phyloP scores from a whole-genome alignment of 2,888 invertebrate species.

The Chrysolina americana region DNA sequence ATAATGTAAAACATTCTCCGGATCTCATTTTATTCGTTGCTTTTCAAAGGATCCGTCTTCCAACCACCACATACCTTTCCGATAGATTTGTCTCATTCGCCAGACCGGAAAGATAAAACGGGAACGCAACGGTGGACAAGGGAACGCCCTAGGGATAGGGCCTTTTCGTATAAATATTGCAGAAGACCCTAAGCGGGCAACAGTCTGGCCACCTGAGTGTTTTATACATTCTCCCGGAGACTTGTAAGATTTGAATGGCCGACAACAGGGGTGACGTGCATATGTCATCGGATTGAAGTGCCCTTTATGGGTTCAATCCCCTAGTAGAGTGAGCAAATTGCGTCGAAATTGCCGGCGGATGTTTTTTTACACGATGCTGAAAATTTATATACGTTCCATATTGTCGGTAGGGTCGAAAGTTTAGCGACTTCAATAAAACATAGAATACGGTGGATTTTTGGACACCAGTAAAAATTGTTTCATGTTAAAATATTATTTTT shows the following conservation, averaged over 20 bases:
- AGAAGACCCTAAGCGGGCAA: neutral
- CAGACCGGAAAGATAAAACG: neutral
- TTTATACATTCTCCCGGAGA: neutral
- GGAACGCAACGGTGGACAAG: neutral
- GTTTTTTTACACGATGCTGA: neutral
- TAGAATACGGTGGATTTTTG: too few species aligned
- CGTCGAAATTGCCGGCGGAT: neutral
- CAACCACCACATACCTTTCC: neutral
- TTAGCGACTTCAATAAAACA: too few species aligned
- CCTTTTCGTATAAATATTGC: neutral
- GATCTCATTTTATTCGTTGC: neutral
- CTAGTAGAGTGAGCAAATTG: neutral
- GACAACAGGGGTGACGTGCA: slow-evolving; percentile 6
- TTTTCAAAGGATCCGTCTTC: neutral
- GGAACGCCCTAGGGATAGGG: neutral
- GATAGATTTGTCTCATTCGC: neutral
- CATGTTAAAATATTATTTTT: too few species aligned
- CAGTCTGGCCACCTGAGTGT: slow-evolving; percentile 6
- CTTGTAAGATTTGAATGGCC: slow-evolving; percentile 7
- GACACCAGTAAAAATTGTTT: too few species aligned
- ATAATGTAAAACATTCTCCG: too few species aligned
- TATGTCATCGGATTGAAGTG: slow-evolving; percentile 8
- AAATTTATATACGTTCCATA: too few species aligned
- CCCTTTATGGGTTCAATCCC: neutral
- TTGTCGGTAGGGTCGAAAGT: too few species aligned